These are phyloP conservation scores for Loxodonta africana DNA, from an alignment of 2,113 vertebrate species.

Conservation along the genomic window DNA sequence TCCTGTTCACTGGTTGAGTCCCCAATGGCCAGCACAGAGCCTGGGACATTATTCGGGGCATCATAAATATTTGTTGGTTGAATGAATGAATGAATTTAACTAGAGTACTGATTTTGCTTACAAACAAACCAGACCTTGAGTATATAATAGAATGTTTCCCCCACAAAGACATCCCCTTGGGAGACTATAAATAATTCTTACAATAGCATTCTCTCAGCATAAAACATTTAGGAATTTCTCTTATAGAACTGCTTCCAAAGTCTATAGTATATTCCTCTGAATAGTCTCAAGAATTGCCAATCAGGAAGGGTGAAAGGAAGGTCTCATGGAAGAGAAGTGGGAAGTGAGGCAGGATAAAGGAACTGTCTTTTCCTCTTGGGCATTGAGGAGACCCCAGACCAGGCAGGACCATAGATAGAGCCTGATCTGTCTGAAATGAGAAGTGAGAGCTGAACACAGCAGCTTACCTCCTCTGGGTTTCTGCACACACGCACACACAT, in stretches of 20 bases:
- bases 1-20: not conserved
- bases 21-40: not conserved
- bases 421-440: not conserved
- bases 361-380: not conserved
- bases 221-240: slow-evolving; percentile 42
- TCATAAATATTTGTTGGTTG: not conserved
- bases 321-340: not conserved
- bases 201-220: not conserved
- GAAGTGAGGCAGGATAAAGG: not conserved
- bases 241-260: slow-evolving; percentile 14
- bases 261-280: not conserved
- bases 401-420: not conserved
- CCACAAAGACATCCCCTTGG: not conserved
- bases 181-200: slow-evolving; percentile 49
- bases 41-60: not conserved
- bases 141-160: not conserved
- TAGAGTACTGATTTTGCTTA: not conserved
- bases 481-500: not conserved
- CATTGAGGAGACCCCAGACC: not conserved
- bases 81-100: slow-evolving; percentile 5
- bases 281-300: not conserved
- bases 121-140: not conserved
- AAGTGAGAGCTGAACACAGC: not conserved
- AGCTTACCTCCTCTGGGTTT: not conserved
- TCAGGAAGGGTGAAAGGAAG: not conserved